These are phyloP conservation scores for Galaxias olidus DNA, from an alignment of 2,797 vertebrate species.

Conservation along the genomic window DNA sequence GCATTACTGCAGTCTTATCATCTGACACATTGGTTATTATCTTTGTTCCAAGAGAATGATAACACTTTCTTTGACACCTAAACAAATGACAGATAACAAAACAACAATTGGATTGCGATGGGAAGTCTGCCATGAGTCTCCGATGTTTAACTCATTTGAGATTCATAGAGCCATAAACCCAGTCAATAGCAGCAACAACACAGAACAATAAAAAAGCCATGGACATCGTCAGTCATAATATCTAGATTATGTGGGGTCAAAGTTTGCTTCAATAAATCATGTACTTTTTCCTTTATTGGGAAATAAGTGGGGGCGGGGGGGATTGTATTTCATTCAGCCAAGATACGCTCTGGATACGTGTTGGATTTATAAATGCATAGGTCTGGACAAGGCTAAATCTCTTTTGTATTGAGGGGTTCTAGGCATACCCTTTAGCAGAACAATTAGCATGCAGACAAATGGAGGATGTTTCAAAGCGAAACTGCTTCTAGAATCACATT, in stretches of 20 bases:
- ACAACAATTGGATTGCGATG: background rate
- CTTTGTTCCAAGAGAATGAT: background rate
- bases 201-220: conserved; percentile 34
- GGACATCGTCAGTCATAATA: conserved; percentile 34
- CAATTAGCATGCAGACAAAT: conserved; percentile 35
- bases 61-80: background rate
- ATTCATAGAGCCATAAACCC: conserved; percentile 2
- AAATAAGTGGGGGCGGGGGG: too few relatives aligned
- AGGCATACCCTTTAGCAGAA: conserved; percentile 33
- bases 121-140: background rate
- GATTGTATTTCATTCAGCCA: too few relatives aligned
- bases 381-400: too few relatives aligned
- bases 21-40: conserved; percentile 3
- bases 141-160: background rate
- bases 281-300: conserved; percentile 8
- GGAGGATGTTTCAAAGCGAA: conserved; percentile 38
- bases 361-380: conserved; percentile 40
- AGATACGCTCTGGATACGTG: conserved; percentile 27
- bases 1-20: background rate
- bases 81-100: background rate
- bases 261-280: conserved; percentile 47
- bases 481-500: conserved; percentile 30
- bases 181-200: background rate
- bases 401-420: background rate
- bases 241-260: conserved; percentile 47